Evolutionary conservation across 2,888 invertebrate species (phyloP).

Genomic region (Odontocolon sp.): DNA sequence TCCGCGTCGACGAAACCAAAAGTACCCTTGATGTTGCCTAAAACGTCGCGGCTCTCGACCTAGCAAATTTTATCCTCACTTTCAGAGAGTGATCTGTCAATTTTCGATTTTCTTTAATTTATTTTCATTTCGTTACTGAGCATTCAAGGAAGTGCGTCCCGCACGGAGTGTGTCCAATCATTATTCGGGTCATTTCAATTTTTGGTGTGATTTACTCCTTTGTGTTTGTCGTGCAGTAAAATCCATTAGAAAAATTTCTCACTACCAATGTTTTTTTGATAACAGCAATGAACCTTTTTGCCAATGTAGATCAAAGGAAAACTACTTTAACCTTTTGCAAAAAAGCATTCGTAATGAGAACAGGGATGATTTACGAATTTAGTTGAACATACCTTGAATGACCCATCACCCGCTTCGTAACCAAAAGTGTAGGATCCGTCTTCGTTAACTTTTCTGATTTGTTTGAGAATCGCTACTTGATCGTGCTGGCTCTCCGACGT

Average conservation of each 20-base stretch:
- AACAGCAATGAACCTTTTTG: no score
- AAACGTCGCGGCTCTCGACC: constrained; percentile 90
- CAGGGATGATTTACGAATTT: background rate
- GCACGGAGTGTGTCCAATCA: no score
- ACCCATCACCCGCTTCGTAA: constrained; percentile 92
- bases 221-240: no score
- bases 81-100: constrained; percentile 18
- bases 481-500: constrained; percentile 85
- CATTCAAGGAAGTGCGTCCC: no score
- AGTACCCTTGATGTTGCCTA: constrained; percentile 91
- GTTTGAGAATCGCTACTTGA: constrained; percentile 90
- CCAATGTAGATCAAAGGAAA: no score
- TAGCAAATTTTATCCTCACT: constrained; percentile 66
- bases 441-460: constrained; percentile 90
- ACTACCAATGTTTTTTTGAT: no score
- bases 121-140: background rate
- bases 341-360: background rate
- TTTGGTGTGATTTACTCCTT: background rate
- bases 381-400: constrained; percentile 84
- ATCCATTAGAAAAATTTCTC: no score
- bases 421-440: constrained; percentile 93
- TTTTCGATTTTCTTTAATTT: background rate
- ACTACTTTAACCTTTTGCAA: no score
- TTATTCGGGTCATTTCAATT: background rate
- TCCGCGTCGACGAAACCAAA: constrained; percentile 90